phyloP scores from a whole-genome alignment of 2,888 invertebrate species.

The Phyllotreta cruciferae region DNA sequence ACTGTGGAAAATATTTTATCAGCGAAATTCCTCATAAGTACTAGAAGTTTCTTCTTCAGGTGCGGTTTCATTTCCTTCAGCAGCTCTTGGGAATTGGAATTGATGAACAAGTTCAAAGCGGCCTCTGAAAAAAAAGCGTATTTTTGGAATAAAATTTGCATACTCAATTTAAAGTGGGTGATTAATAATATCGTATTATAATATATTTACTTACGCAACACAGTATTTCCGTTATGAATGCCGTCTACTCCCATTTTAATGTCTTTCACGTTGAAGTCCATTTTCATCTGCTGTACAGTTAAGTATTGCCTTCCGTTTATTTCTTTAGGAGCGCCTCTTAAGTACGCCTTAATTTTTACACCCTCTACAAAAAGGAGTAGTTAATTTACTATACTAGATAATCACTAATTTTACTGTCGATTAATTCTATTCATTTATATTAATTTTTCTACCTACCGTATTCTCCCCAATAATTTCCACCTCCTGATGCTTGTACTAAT shows the following conservation, averaged over 20 bases:
- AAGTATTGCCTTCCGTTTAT: constrained; percentile 73
- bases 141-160: not conserved
- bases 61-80: constrained; percentile 89
- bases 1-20: constrained; percentile 77
- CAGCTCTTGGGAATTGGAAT: constrained; percentile 83
- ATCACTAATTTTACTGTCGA: not conserved
- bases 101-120: constrained; percentile 84
- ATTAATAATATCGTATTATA: constrained; percentile 8
- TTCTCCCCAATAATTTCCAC: constrained; percentile 90
- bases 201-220: constrained; percentile 72
- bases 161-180: not conserved
- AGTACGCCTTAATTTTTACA: constrained; percentile 83
- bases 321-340: constrained; percentile 72
- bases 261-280: constrained; percentile 84
- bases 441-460: constrained; percentile 67
- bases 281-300: constrained; percentile 77
- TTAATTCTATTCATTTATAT: not conserved
- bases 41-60: constrained; percentile 76
- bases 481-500: constrained; percentile 82
- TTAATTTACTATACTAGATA: not conserved
- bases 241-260: constrained; percentile 88
- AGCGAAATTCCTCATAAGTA: constrained; percentile 78
- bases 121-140: constrained; percentile 68
- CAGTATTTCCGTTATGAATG: constrained; percentile 79
- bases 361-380: constrained; percentile 67